Conservation (phyloP, 1,140 invertebrate species). For the Drosophila melanogaster region DNA sequence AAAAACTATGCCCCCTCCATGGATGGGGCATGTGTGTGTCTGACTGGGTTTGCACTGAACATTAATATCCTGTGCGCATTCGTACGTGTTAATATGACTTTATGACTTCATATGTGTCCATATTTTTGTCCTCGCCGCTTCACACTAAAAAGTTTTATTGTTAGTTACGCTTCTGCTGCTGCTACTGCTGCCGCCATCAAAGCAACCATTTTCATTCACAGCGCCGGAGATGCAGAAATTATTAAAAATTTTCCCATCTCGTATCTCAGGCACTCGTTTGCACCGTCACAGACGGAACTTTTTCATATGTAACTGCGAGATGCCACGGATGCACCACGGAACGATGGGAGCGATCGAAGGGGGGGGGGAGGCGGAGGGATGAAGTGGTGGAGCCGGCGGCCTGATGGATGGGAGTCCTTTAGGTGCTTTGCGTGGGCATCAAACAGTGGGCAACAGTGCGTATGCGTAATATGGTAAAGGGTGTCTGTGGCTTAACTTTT, state of each 20-base stretch:
- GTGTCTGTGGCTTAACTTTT: not conserved
- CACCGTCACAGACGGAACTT: slow-evolving; percentile 53
- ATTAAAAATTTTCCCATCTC: slow-evolving; percentile 74
- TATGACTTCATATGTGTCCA: slow-evolving; percentile 83
- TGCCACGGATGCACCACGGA: slow-evolving; percentile 17
- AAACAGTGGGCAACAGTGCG: not conserved
- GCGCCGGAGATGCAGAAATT: slow-evolving; percentile 80
- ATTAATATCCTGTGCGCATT: slow-evolving; percentile 83
- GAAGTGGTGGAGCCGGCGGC: not conserved
- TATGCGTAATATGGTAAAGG: not conserved
- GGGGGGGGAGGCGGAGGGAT: slow-evolving; percentile 31
- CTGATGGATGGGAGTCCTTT: too few species aligned
- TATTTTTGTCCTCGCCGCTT: slow-evolving; percentile 78
- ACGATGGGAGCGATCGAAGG: not conserved
- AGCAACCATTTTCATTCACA: slow-evolving; percentile 82
- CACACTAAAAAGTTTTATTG: slow-evolving; percentile 81
- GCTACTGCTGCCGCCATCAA: slow-evolving; percentile 53
- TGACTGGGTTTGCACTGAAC: slow-evolving; percentile 32
- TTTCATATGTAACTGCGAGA: slow-evolving; percentile 53
- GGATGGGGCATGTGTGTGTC: slow-evolving; percentile 13
- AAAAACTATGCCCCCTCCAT: slow-evolving; percentile 50
- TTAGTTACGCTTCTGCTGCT: slow-evolving; percentile 59
- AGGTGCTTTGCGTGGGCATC: too few species aligned
- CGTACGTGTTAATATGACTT: slow-evolving; percentile 83
- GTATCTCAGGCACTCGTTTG: slow-evolving; percentile 50